Conservation (phyloP, 1,140 invertebrate species). For the Eriocheir sinensis region DNA sequence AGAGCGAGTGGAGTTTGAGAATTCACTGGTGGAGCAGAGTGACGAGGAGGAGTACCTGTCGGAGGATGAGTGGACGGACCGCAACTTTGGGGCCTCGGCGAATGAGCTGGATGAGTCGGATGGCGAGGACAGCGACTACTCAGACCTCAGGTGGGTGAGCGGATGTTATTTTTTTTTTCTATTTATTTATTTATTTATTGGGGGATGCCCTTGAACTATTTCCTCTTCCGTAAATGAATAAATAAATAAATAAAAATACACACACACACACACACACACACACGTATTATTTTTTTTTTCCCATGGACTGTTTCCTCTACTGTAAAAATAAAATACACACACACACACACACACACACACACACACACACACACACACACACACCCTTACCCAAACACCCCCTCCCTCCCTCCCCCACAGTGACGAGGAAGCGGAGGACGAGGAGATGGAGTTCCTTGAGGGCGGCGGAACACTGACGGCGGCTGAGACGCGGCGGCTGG, state of each 20-base stretch:
- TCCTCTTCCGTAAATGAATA: neutral
- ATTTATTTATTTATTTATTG: constrained; percentile 57
- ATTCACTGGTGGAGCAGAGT: constrained; percentile 84
- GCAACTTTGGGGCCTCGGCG: constrained; percentile 91
- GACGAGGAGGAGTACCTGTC: constrained; percentile 80
- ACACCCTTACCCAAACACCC: neutral
- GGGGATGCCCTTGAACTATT: no score
- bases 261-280: constrained; percentile 17
- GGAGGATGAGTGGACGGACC: constrained; percentile 93
- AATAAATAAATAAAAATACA: neutral
- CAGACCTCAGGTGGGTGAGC: constrained; percentile 83
- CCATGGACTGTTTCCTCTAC: neutral
- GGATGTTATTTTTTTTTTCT: neutral
- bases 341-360: neutral
- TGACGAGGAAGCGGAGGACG: constrained; percentile 79
- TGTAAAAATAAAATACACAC: neutral
- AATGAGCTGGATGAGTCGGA: constrained; percentile 87
- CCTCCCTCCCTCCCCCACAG: constrained; percentile 80
- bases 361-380: neutral
- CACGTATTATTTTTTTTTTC: neutral
- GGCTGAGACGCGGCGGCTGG: constrained; percentile 86
- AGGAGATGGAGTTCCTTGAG: constrained; percentile 70
- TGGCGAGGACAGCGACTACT: constrained; percentile 81
- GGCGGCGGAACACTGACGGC: constrained; percentile 83
- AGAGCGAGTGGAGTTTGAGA: constrained; percentile 92